Base-by-base conservation (phyloP, 2,888 invertebrate genomes). In the Leptinotarsa juncta region DNA sequence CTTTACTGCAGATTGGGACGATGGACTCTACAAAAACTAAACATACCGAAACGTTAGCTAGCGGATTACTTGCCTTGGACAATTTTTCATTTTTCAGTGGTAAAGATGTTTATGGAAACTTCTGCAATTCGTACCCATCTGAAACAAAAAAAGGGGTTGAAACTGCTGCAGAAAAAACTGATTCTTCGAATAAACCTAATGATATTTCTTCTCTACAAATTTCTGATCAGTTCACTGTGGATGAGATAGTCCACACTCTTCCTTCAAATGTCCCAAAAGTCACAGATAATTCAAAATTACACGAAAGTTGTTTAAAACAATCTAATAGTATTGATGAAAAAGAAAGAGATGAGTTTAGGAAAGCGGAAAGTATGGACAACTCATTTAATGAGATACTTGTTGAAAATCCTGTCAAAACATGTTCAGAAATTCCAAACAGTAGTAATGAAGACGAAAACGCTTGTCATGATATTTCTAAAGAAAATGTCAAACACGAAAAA, bases 1-100 rank as follows among this genome's bases (percentile, higher is more conserved):
- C 88, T 18, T 85, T 90, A 65, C 81, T 90, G 49, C 90, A 90
- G 81, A 90, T 90, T 70, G 89, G 89, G 15, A 88, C 86, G 15
- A 85, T 88, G 82, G 87, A 87, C 60, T 82, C 83, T 4, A 84
- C 86, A 3, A 86, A 86, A 81, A 81, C 86, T 5, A 84, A 83
- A 3, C 85, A 85, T 65, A 85, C 81, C 76, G 79, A 86, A 69
- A 86, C 85, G 23, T 85, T 87, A 2, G 57, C 57, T 16, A 53
- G 60, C 16, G 86, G 83, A 80, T 78, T 87, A n/a, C 77, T 88
- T 14, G 87, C 86, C 82, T 81, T 88, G 66, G 88, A 88, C 73
- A 86, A 84, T 78, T 85, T 88, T 76, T 84, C 86, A 4, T 88
- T 88, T 76, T 87, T 88, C 73, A 84, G 84, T 12, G 77, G 82